These are phyloP conservation scores for Frankliniella intonsa DNA, from an alignment of 2,888 invertebrate species.

Conservation along the genomic window DNA sequence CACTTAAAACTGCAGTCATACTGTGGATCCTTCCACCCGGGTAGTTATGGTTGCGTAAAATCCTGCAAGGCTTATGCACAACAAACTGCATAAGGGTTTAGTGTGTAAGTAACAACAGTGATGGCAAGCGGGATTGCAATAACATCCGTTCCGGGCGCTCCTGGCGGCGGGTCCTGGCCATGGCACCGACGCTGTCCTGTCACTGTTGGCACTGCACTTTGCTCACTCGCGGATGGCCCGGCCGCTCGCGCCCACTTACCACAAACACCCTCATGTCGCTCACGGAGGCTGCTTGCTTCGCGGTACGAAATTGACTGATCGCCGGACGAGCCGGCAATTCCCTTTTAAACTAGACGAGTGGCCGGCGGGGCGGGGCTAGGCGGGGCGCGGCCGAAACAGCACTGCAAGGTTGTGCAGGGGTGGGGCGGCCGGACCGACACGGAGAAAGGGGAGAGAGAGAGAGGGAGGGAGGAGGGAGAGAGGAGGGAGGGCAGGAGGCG, in stretches of 20 bases:
- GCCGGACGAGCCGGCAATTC: background rate
- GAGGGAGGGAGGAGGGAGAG: background rate
- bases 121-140: no score
- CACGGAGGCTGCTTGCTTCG: background rate
- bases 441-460: background rate
- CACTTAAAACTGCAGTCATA: no score
- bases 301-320: constrained; percentile 8
- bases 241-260: background rate
- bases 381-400: background rate
- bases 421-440: background rate
- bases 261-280: constrained; percentile 4
- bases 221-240: background rate
- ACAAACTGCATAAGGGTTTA: no score
- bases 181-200: background rate
- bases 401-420: background rate
- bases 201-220: background rate
- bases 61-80: no score
- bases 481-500: background rate
- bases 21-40: no score
- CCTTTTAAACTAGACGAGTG: background rate
- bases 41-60: no score
- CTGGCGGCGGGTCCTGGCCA: background rate
- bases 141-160: no score
- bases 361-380: background rate
- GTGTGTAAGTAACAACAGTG: no score